A percentile compares a stretch with the other conserved stretches of the same genome.
These are phyloP conservation scores for Coracopsis vasa DNA, from an alignment of 2,113 vertebrate species.

Conservation along the genomic window DNA sequence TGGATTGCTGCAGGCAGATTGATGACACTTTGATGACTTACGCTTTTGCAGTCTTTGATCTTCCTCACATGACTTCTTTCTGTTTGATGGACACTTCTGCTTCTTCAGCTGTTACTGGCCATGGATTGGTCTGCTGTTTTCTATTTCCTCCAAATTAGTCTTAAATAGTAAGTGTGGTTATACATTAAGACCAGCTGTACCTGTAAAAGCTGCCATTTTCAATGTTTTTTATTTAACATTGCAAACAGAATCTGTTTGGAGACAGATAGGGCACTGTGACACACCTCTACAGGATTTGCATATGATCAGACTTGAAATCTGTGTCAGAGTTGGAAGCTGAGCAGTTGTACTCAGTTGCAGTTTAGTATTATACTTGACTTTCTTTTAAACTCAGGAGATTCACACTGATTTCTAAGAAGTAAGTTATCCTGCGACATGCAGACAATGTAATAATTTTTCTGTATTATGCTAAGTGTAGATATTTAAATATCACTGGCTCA, in stretches of 20 bases:
- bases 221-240: background rate
- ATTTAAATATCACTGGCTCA: background rate
- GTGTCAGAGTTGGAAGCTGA: background rate
- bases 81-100: background rate
- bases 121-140: background rate
- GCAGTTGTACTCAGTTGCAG: background rate
- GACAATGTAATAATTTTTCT: background rate
- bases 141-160: background rate
- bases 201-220: background rate
- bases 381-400: background rate
- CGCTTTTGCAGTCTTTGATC: background rate
- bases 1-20: background rate
- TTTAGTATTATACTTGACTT: background rate
- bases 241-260: background rate
- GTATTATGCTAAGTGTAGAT: background rate
- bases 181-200: background rate
- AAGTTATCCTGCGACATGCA: background rate
- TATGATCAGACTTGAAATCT: background rate
- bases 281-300: background rate
- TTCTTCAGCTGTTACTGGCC: background rate
- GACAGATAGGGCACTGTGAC: no score
- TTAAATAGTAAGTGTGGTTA: background rate
- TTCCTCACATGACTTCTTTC: background rate
- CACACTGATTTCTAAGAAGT: background rate
- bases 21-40: background rate